A percentile compares a stretch with the other conserved stretches of the same genome.
These are phyloP conservation scores for Cichladusa arquata DNA, from an alignment of 2,113 vertebrate species.

Conservation along the genomic window DNA sequence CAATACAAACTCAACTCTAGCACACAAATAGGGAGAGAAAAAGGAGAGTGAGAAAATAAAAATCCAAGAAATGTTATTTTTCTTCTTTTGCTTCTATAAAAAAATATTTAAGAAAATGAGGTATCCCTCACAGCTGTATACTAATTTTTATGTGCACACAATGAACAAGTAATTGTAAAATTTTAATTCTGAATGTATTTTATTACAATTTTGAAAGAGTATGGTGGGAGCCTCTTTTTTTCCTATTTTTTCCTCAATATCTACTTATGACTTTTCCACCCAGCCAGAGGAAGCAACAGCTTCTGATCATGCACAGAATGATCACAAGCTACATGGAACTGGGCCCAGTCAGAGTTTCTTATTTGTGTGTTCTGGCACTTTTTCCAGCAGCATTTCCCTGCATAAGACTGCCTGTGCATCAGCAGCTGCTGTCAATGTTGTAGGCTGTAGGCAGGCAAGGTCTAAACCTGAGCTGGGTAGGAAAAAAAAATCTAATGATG, in stretches of 20 bases:
- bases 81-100: background rate
- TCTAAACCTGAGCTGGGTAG: background rate
- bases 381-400: background rate
- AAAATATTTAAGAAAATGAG: background rate
- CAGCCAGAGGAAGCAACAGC: background rate
- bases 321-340: background rate
- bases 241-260: background rate
- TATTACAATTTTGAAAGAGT: background rate
- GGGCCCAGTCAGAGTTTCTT: background rate
- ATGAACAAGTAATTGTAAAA: background rate
- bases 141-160: accelerated
- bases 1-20: background rate
- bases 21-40: background rate
- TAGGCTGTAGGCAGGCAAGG: background rate
- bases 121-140: background rate
- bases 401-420: background rate
- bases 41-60: background rate
- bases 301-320: background rate
- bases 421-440: background rate
- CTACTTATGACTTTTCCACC: background rate
- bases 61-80: background rate
- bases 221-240: background rate
- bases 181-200: background rate
- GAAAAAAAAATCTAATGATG: background rate
- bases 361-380: background rate